A percentile compares a stretch with the other conserved stretches of the same genome.
These are phyloP conservation scores for Talpa occidentalis DNA, from an alignment of 2,113 vertebrate species.

Conservation along the genomic window DNA sequence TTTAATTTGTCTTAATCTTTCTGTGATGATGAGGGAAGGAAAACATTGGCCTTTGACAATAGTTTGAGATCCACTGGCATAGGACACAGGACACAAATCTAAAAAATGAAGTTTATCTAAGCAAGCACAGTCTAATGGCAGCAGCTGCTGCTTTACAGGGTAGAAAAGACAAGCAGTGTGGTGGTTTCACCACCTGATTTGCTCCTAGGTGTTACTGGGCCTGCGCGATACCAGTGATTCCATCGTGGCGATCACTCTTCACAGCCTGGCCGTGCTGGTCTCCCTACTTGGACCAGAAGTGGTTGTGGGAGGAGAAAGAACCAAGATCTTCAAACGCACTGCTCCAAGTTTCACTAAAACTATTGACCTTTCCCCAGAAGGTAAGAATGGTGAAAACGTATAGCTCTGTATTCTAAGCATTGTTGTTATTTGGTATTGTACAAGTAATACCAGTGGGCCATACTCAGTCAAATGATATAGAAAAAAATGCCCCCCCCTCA, in stretches of 20 bases:
- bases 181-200: neutral
- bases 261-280: slow-evolving; percentile 94
- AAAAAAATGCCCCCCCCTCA: neutral
- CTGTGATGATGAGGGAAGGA: neutral
- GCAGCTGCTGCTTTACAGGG: neutral
- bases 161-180: neutral
- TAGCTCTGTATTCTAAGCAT: neutral
- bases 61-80: neutral
- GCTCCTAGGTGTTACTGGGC: slow-evolving; percentile 93
- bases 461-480: neutral
- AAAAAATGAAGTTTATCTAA: neutral
- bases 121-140: neutral
- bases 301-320: slow-evolving; percentile 96
- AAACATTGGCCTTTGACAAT: neutral
- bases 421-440: neutral
- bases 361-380: slow-evolving; percentile 92
- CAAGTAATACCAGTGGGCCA: neutral
- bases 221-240: slow-evolving; percentile 94
- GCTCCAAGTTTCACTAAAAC: slow-evolving; percentile 95
- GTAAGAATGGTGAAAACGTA: slow-evolving; percentile 83
- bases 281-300: slow-evolving; percentile 96
- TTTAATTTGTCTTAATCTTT: neutral
- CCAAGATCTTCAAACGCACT: slow-evolving; percentile 96
- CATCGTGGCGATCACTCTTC: slow-evolving; percentile 94
- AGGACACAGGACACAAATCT: neutral